These are phyloP conservation scores for Podilymbus podiceps DNA, from an alignment of 2,113 vertebrate genomes.

Conservation along the genomic window DNA sequence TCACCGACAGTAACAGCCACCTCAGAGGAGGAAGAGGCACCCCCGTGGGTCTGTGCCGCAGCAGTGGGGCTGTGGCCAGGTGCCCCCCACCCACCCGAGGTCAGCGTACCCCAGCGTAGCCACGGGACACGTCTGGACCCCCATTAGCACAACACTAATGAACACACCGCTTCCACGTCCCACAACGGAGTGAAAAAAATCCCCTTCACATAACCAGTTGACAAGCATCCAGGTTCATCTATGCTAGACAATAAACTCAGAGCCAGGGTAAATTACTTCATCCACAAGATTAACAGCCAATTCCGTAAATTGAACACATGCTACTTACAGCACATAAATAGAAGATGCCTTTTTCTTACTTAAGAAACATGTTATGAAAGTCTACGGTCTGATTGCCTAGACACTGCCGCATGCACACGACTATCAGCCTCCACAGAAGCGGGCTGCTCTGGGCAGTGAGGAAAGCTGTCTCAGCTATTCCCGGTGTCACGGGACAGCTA, in stretches of 20 bases:
- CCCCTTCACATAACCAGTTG: background rate
- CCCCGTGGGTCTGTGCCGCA: background rate
- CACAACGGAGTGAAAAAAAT: background rate
- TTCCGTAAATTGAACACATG: constrained; percentile 35
- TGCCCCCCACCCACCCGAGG: background rate
- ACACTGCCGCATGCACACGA: constrained; percentile 42
- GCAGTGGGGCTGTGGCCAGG: background rate
- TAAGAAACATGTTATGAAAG: background rate
- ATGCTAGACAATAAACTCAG: background rate
- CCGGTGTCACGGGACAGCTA: constrained; percentile 24
- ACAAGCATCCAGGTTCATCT: constrained; percentile 10
- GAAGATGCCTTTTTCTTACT: background rate
- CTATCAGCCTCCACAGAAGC: background rate
- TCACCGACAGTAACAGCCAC: background rate
- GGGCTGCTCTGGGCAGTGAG: background rate
- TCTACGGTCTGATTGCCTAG: background rate
- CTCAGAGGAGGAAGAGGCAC: background rate
- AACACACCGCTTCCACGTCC: background rate
- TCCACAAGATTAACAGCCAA: constrained; percentile 42
- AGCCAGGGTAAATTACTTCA: constrained; percentile 12
- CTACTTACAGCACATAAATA: constrained; percentile 60
- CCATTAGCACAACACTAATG: background rate
- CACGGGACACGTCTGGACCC: accelerated
- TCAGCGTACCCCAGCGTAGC: background rate
- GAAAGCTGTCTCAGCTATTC: constrained; percentile 23